Evolutionary conservation across 2,888 invertebrate genomes (phyloP), one percentile per base, ranked within the genome.

Genomic region (Zaprionus obscuricornis): DNA sequence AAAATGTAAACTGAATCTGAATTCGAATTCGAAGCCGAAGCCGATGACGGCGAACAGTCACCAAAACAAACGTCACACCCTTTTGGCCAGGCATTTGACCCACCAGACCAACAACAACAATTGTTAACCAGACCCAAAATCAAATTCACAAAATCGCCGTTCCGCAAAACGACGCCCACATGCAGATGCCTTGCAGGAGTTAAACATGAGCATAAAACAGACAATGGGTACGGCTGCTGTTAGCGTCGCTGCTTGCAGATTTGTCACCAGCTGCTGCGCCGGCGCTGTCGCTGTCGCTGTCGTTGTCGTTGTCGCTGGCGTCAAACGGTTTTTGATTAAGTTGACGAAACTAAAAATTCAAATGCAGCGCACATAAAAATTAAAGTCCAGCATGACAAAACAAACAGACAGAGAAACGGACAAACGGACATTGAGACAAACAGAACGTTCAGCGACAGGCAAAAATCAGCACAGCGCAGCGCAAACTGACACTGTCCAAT

Each of bases 61-160:
- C 74, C 83, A 76, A 74, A 82, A 78, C 76, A 66, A 74, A 74
- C 84, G 81, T 81, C 81, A 81, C 81, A 81, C 81, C 81, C 85
- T 81, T 81, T 85, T 85, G 81, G 79, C 85, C 70, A 73, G 77
- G 71, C 77, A 76, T 78, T 78, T 78, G 84, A 83, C 78, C 78
- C 84, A 69, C 36, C 72, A 52, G 8, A 24, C 8, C 39, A 40
- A 13, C 13, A 31, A 37, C 26, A 51, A 27, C 26, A 39, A 29
- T 13, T 24, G 16, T 33, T 4, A 56, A 42, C 51, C 54, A 33
- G 57, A 36, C 67, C 56, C 73, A 74, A 74, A 62, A 74, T 71
- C 59, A 71, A 67, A 70, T 54, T 59, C 50, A 29, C 46, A 37
- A 65, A 71, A 79, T 70, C 63, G 50, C 69, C 66, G 68, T 74